These are phyloP conservation scores for Agrilus cyanescens DNA, from an alignment of 2,888 invertebrate genomes.

Conservation along the genomic window DNA sequence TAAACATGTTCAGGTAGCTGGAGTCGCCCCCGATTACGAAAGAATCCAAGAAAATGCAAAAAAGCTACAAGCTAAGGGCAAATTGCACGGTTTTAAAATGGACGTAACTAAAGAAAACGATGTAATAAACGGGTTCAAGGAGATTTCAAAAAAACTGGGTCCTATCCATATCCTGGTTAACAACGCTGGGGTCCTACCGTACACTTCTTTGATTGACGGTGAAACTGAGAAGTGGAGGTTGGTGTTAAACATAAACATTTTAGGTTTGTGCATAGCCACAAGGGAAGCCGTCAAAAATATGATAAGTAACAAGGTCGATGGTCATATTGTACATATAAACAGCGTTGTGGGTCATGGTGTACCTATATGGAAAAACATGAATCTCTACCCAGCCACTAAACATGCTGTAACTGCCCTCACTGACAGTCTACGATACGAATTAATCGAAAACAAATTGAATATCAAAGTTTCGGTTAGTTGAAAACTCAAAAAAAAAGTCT, in stretches of 20 bases:
- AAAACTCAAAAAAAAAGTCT: too few relatives aligned
- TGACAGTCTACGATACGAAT: slow-evolving; percentile 8
- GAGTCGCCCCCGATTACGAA: slow-evolving; percentile 2
- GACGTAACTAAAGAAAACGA: slow-evolving; percentile 13
- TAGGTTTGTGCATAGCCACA: slow-evolving; percentile 17
- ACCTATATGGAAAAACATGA: slow-evolving; percentile 6
- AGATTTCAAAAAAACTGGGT: slow-evolving; percentile 12
- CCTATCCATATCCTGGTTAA: slow-evolving; percentile 14
- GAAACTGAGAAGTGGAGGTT: slow-evolving; percentile 18
- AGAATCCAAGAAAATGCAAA: background rate
- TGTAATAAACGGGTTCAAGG: slow-evolving; percentile 12
- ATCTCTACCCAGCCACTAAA: slow-evolving; percentile 10
- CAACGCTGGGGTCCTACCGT: slow-evolving; percentile 12
- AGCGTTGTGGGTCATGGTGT: slow-evolving; percentile 8
- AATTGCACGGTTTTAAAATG: slow-evolving; percentile 8
- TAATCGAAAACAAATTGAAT: slow-evolving; percentile 4
- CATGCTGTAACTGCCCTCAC: slow-evolving; percentile 10
- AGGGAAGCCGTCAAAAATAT: slow-evolving; percentile 19
- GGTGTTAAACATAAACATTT: slow-evolving; percentile 21
- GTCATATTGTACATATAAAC: slow-evolving; percentile 10
- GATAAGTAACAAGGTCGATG: slow-evolving; percentile 16
- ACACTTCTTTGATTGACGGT: slow-evolving; percentile 14
- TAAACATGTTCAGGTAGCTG: slow-evolving; percentile 2
- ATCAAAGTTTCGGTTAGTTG: slow-evolving; percentile 10
- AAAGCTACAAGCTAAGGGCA: slow-evolving; percentile 1